A percentile compares a stretch with the other conserved stretches of the same genome.
phyloP scores from a whole-genome alignment of 2,888 invertebrate species.

The Machimus rusticus region DNA sequence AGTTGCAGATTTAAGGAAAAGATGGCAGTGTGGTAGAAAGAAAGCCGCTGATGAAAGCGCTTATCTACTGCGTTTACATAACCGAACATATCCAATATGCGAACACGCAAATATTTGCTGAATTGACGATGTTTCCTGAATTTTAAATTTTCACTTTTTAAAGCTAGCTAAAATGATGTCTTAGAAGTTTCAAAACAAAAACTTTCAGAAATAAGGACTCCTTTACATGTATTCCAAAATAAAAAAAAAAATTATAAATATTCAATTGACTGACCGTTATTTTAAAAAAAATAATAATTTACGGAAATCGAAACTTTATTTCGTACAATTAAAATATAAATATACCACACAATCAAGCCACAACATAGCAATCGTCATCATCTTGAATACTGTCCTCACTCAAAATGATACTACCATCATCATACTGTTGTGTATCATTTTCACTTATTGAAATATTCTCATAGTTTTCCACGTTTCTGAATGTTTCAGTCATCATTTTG shows the following conservation, averaged over 20 bases:
- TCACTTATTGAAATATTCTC: constrained; percentile 13
- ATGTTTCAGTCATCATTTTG: constrained; percentile 32
- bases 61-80: neutral
- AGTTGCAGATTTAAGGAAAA: neutral
- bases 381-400: constrained; percentile 11
- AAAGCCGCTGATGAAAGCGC: neutral
- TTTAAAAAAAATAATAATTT: neutral
- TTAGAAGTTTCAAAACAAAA: too few species aligned
- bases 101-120: too few species aligned
- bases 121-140: too few species aligned
- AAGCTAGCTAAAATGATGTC: too few species aligned
- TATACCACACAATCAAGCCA: constrained; percentile 2
- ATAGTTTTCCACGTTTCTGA: neutral
- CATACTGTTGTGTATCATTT: neutral
- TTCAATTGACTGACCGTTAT: neutral
- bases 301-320: neutral
- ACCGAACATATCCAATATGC: too few species aligned
- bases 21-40: neutral
- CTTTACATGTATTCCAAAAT: too few species aligned
- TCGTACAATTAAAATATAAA: neutral
- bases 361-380: constrained; percentile 28
- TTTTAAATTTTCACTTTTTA: too few species aligned
- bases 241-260: too few species aligned
- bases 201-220: too few species aligned
- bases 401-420: constrained; percentile 15